Conservation (phyloP, 1,140 invertebrate species). For the Neotoxoptera formosana region DNA sequence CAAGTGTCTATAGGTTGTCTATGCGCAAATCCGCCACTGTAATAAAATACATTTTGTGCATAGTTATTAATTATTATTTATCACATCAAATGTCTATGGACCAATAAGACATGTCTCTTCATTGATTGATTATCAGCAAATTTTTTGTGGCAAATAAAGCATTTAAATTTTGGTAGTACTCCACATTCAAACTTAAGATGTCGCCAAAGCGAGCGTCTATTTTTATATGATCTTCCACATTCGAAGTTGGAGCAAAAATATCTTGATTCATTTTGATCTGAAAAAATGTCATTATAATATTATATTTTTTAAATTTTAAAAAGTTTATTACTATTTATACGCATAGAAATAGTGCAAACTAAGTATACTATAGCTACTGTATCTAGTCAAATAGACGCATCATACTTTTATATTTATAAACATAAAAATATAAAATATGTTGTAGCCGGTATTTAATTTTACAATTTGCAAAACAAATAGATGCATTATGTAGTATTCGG, state of each 20-base stretch:
- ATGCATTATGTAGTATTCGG: too few relatives aligned
- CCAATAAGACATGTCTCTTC: conserved; percentile 16
- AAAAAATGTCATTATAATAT: neutral
- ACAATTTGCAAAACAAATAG: too few relatives aligned
- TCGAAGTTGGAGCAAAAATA: conserved; percentile 52
- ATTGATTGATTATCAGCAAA: conserved; percentile 28
- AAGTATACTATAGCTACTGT: neutral
- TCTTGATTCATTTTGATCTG: conserved; percentile 60
- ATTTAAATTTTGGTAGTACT: conserved; percentile 55
- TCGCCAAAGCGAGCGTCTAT: conserved; percentile 63
- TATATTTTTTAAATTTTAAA: neutral
- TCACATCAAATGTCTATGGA: neutral
- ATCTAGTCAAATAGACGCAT: too few relatives aligned
- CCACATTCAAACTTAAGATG: conserved; percentile 58
- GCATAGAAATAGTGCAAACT: neutral
- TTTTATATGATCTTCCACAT: conserved; percentile 63
- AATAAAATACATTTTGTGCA: too few relatives aligned
- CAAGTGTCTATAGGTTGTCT: too few relatives aligned
- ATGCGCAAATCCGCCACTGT: too few relatives aligned
- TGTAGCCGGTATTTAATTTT: too few relatives aligned
- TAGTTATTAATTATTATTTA: neutral
- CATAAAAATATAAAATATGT: too few relatives aligned
- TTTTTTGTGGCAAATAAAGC: conserved; percentile 62
- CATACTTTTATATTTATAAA: too few relatives aligned
- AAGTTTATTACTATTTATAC: neutral